Base-by-base conservation (phyloP, 2,113 vertebrate genomes). In the Myrmophylax atrothorax region DNA sequence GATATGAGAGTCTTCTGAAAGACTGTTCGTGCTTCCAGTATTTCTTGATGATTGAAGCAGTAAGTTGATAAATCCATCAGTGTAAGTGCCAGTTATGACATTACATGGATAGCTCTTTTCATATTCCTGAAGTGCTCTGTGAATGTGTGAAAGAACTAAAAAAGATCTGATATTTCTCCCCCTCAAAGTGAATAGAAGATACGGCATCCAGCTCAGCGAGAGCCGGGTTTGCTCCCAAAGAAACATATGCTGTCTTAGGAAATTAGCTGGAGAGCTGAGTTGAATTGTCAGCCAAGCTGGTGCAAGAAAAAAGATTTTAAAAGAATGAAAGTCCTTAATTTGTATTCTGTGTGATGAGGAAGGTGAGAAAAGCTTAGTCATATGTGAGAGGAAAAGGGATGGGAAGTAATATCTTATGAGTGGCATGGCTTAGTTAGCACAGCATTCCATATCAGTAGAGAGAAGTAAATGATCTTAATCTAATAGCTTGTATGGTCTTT, bases 281-380 rank as follows among this genome's bases (percentile, higher is more conserved):
- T 82, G 70, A 93, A 87, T 93, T 88, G 87, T 93, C 85, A 91
- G 84, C 81, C 95, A 96, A 89, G 66, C 40, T 89, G 69, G 22
- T 82, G 26, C 69, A 94, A 85, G 81, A 84, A 87, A 67, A 62
- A 88, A 78, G 33, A 53, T 53, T 79, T 77, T 68, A 75, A 52
- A 91, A 90, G 80, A 91, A 96, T 91, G 49, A 8, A 85, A 91
- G 74, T 84, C 56, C 87, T 4, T 68, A 53, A 91, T 90, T 69
- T 94, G 40, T 87, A 62, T 93, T 94, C 63, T 1, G 10, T 84
- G 47, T 82, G 44, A 63, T 72, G 46, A 85, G 52, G 81, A 72
- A 84, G 82, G 81, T 76, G 66, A 82, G 95, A 89, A 86, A 66
- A 95, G 53, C 89, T 95, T 86, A 94, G 83, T 93, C 75, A 79